These are phyloP conservation scores for Dynastes tityus DNA, from an alignment of 2,888 invertebrate genomes.

Conservation along the genomic window DNA sequence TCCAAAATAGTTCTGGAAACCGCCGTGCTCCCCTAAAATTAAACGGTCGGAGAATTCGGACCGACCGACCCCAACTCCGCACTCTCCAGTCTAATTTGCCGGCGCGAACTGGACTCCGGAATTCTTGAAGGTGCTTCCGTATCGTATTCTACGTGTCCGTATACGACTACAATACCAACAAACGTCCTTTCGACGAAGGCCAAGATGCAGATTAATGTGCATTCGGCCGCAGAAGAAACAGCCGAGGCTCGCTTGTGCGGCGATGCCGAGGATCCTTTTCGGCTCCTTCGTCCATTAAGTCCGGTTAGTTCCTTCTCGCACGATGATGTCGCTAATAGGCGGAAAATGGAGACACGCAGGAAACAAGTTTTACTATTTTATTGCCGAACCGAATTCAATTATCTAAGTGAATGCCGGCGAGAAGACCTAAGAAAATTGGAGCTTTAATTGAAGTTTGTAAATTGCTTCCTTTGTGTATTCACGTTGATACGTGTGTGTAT, in stretches of 20 bases:
- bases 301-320: conserved; percentile 53
- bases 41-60: conserved; percentile 69
- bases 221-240: conserved; percentile 70
- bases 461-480: conserved; percentile 33
- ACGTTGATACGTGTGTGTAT: neutral
- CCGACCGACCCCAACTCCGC: conserved; percentile 4
- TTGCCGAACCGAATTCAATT: conserved; percentile 47
- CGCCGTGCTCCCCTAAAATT: conserved; percentile 65
- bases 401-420: conserved; percentile 21
- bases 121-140: conserved; percentile 67
- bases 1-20: conserved; percentile 51
- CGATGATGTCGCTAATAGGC: conserved; percentile 61
- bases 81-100: conserved; percentile 22
- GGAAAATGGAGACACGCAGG: conserved; percentile 60
- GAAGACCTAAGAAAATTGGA: conserved; percentile 28
- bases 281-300: conserved; percentile 19
- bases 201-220: conserved; percentile 70
- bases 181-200: conserved; percentile 43
- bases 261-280: conserved; percentile 49
- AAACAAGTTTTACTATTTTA: conserved; percentile 46
- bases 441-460: conserved; percentile 51
- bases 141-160: conserved; percentile 56
- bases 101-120: conserved; percentile 48
- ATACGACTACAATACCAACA: conserved; percentile 39
- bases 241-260: conserved; percentile 61